Base-by-base conservation (phyloP, 2,888 invertebrate species). In the Drosophila differens region DNA sequence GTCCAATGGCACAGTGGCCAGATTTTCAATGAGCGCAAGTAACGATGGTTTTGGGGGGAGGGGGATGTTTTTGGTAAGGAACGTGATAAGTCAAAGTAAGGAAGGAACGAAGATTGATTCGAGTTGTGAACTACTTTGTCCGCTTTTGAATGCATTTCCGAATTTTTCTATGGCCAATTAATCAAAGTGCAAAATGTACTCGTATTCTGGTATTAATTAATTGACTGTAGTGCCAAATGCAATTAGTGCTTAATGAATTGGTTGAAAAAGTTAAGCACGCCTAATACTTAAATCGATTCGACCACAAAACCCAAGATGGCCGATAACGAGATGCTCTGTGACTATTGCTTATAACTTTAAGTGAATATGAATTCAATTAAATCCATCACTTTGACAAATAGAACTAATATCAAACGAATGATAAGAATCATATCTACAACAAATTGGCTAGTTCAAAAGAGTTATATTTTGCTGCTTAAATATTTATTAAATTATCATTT, bases 181-280 rank as follows among this genome's bases (percentile, higher is more conserved):
- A 85, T 85, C 85, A 85, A 89, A 73, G 73, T 70, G 73, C 85
- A 63, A 69, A 89, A 75, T 81, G 73, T 61, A 63, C 66, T 70
- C 62, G 63, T 66, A 61, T 68, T 72, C 59, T 68, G 70, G 52
- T 61, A 79, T 82, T 90, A 90, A 85, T 90, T 85, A 85, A 85
- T 89, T 75, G 79, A 67, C 67, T 74, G 65, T 55, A 74, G 60
- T 79, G 90, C 70, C 82, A 85, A 78, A 70, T 76, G 88, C 90
- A 89, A 89, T 87, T 89, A 85, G 75, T 66, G 81, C 71, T 79
- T 82, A 76, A 89, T 87, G 74, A 85, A 89, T 85, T 79, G 70
- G 73, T 70, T 70, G 32, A n/a, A 53, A 74, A 80, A 85, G 62
- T 79, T 70, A 41, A 64, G 74, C 51, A 54, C 41, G 44, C 52